A percentile compares a stretch with the other conserved stretches of the same genome.
Evolutionary conservation across 2,797 vertebrate genomes (phyloP).

Genomic region (Pangasius djambal): DNA sequence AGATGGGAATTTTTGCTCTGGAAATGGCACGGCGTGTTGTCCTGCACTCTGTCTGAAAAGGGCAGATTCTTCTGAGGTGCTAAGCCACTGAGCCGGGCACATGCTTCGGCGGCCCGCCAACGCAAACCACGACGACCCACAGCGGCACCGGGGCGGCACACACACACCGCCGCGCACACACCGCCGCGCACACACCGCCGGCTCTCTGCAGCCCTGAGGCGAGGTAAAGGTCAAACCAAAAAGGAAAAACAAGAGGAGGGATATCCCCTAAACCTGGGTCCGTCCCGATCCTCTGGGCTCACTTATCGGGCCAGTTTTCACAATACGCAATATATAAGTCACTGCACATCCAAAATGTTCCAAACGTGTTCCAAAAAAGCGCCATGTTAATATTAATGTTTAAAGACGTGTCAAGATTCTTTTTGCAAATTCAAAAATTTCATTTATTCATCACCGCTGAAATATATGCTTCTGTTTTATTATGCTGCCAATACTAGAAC

Average conservation of each 20-base stretch:
- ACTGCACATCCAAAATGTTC: too few species aligned
- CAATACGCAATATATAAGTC: neutral
- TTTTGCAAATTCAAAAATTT: neutral
- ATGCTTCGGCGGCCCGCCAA: neutral
- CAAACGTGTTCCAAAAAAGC: neutral
- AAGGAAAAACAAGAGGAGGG: neutral
- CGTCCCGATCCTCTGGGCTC: neutral
- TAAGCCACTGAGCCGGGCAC: conserved; percentile 60
- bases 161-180: neutral
- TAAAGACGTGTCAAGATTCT: neutral
- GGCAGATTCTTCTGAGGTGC: conserved; percentile 66
- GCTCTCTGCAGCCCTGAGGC: neutral
- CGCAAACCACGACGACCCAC: neutral
- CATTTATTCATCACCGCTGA: neutral
- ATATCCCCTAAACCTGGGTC: too few species aligned
- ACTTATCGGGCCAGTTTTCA: neutral
- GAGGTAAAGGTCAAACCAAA: neutral
- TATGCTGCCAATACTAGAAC: neutral
- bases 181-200: neutral
- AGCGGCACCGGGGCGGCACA: conserved; percentile 62
- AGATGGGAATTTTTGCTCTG: neutral
- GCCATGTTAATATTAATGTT: neutral
- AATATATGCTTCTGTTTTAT: neutral
- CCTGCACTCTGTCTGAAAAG: neutral
- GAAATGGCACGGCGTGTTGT: neutral